These are phyloP conservation scores for Dastarcus helophoroides DNA, from an alignment of 2,888 invertebrate genomes.

Conservation along the genomic window DNA sequence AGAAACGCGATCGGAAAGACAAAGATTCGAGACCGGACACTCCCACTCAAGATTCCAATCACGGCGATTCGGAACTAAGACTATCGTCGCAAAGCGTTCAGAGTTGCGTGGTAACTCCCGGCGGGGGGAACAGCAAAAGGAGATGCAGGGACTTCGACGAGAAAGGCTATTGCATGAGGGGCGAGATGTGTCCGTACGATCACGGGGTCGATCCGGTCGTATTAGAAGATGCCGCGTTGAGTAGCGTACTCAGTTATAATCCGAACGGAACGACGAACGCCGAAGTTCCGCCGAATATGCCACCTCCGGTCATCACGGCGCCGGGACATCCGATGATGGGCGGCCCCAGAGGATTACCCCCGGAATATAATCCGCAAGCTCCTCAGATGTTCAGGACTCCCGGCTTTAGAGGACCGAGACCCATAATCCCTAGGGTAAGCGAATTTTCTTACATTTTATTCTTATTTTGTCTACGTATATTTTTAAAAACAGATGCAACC, in stretches of 20 bases:
- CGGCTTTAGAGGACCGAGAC: slow-evolving; percentile 29
- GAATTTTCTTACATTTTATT: neutral
- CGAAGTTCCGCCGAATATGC: slow-evolving; percentile 17
- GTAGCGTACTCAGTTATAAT: slow-evolving; percentile 42
- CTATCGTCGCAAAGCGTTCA: slow-evolving; percentile 43
- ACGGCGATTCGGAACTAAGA: slow-evolving; percentile 43
- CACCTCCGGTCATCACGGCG: slow-evolving; percentile 25
- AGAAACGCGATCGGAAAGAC: slow-evolving; percentile 33
- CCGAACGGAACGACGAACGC: slow-evolving; percentile 33
- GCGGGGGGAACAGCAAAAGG: slow-evolving; percentile 42
- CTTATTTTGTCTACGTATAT: slow-evolving; percentile 2
- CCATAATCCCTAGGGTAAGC: slow-evolving; percentile 26
- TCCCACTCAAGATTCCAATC: slow-evolving; percentile 47
- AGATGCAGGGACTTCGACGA: slow-evolving; percentile 86
- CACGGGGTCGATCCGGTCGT: slow-evolving; percentile 96
- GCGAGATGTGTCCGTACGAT: slow-evolving; percentile 93
- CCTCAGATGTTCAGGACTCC: slow-evolving; percentile 33
- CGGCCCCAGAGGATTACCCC: slow-evolving; percentile 22
- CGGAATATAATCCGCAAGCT: slow-evolving; percentile 34
- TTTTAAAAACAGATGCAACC: slow-evolving; percentile 11
- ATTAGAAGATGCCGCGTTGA: slow-evolving; percentile 68
- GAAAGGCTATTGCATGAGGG: slow-evolving; percentile 70
- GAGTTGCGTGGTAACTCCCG: slow-evolving; percentile 37
- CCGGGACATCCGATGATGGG: slow-evolving; percentile 32
- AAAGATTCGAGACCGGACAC: slow-evolving; percentile 38